Evolutionary conservation across 2,113 vertebrate genomes (phyloP), one percentile per base, ranked within the genome.

Genomic region (Dasyurus viverrinus): DNA sequence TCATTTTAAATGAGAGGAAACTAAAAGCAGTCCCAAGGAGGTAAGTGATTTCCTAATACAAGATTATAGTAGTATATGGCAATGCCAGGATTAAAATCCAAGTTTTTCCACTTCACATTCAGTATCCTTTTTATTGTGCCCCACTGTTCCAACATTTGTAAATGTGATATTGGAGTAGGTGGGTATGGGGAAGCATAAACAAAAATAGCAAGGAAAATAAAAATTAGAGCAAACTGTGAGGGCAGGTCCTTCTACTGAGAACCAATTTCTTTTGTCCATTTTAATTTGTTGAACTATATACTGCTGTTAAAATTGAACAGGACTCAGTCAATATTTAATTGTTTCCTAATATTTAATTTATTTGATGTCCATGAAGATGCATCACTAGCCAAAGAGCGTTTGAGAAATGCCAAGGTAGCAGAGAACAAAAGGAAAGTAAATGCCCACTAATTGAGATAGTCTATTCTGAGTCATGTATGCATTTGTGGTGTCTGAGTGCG

Each of bases 301-400:
- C 91, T 96, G 84, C n/a, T 54, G 26, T 46, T 48, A 36, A 55
- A 54, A 91, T 90, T 54, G 48, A 96, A 89, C 6, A 95, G 10
- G 8, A 46, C 90, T 92, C 55, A 36, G 10, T 90, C 92, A 90
- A 53, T 95, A 93, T 93, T 93, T 94, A 95, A 94, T 93, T 89
- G 92, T 60, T 92, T 89, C 89, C 92, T 93, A 53, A 95, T 52
- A 89, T 30, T n/a, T 47, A 90, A 95, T 91, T 93, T 96, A n/a
- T 93, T 94, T 53, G 84, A 11, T 2, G 54, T 22, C n/a, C 30
- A 36, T 91, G 50, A 68, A 14, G 54, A 89, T 94, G 46, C 53
- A 36, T 92, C 9, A n/a, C 84, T 55, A 90, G 36, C n/a, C 54
- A 93, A n/a, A 1, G 26, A 90, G 93, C 53, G 90, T 52, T 53